phyloP scores from a whole-genome alignment of 2,797 vertebrate species.

The Sparus aurata region DNA sequence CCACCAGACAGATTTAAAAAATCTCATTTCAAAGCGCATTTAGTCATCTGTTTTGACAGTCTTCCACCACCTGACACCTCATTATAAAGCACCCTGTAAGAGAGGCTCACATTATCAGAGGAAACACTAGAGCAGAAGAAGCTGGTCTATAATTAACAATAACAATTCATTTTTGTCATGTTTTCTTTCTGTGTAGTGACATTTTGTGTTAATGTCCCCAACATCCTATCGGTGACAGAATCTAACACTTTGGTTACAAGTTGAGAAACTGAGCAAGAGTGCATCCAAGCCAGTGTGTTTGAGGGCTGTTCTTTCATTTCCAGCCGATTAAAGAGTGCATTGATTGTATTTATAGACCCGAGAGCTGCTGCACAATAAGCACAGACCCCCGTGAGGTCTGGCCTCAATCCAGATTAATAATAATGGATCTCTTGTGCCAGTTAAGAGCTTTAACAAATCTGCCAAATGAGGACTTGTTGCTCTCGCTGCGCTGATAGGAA shows the following conservation, averaged over 20 bases:
- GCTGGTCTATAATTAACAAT: background rate
- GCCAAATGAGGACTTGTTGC: conserved; percentile 42
- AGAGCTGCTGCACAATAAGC: conserved; percentile 50
- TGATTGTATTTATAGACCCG: conserved; percentile 67
- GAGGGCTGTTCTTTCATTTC: conserved; percentile 24
- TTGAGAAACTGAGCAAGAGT: conserved; percentile 13
- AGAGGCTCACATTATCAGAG: conserved; percentile 15
- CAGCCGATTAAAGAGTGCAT: conserved; percentile 55
- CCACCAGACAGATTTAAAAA: background rate
- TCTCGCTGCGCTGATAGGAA: background rate
- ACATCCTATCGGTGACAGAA: background rate
- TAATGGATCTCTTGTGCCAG: conserved; percentile 74
- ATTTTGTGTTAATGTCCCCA: background rate
- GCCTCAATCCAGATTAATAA: conserved; percentile 64
- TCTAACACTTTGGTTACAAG: conserved; percentile 23
- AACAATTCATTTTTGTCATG: background rate
- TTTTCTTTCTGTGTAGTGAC: no score
- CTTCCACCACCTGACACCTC: background rate
- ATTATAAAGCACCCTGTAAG: conserved; percentile 32
- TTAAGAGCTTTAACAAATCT: conserved; percentile 48
- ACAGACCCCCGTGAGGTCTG: conserved; percentile 50
- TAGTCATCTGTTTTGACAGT: conserved; percentile 3
- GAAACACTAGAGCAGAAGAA: conserved; percentile 44
- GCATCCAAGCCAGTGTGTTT: conserved; percentile 8
- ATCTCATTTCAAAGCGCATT: conserved; percentile 11